Evolutionary conservation across 2,113 vertebrate genomes (phyloP).

Genomic region (Rynchops niger): DNA sequence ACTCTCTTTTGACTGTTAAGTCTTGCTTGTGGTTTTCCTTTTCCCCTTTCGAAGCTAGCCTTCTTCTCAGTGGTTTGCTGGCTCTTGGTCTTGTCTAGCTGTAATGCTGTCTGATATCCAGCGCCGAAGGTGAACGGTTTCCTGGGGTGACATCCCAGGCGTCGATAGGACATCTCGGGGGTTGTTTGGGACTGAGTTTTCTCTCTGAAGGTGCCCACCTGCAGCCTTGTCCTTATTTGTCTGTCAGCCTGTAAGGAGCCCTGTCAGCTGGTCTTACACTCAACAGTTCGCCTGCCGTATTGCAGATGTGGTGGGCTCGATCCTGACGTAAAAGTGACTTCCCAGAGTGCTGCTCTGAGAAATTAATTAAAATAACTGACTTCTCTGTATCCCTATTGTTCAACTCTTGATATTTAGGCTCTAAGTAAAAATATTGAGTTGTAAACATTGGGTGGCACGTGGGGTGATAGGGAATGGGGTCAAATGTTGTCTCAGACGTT

Average conservation of each 20-base stretch:
- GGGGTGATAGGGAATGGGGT: rapidly evolving
- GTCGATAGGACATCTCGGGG: rapidly evolving
- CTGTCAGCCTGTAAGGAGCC: not conserved
- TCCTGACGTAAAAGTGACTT: not conserved
- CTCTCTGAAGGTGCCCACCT: not conserved
- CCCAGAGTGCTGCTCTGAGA: not conserved
- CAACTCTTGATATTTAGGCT: not conserved
- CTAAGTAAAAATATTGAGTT: not conserved
- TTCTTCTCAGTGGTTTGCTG: not conserved
- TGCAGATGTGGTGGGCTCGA: not conserved
- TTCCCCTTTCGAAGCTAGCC: not conserved
- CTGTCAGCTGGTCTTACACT: not conserved
- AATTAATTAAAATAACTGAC: not conserved
- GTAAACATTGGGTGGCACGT: not conserved
- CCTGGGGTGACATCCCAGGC: not conserved
- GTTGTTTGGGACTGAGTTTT: not conserved
- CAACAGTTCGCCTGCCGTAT: rapidly evolving
- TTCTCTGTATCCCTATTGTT: not conserved
- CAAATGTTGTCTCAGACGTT: not conserved
- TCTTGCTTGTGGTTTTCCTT: not conserved
- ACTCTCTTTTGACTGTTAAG: not conserved
- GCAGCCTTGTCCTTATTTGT: not conserved
- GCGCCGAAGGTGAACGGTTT: not conserved
- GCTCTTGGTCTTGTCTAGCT: not conserved
- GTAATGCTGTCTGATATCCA: not conserved